A percentile compares a stretch with the other conserved stretches of the same genome.
phyloP scores from a whole-genome alignment of 2,797 vertebrate species.

The Micropoecilia bifurca region DNA sequence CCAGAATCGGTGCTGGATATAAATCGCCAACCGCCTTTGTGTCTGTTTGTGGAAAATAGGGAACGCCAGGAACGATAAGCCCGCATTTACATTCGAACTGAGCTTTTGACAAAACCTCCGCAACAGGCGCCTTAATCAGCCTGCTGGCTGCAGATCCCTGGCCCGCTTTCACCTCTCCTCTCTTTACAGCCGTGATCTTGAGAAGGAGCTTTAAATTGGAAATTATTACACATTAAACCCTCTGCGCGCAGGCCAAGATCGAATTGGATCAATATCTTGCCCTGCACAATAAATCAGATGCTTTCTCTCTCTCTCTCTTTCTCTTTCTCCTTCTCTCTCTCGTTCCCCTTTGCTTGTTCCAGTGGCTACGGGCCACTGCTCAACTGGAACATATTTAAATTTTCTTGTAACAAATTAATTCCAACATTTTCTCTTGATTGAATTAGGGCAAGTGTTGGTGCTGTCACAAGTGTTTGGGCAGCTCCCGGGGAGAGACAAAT shows the following conservation, averaged over 20 bases:
- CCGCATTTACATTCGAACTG: constrained; percentile 96
- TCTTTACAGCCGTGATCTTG: constrained; percentile 96
- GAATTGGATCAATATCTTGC: constrained; percentile 99
- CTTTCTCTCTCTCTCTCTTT: constrained; percentile 66
- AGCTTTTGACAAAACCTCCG: constrained; percentile 95
- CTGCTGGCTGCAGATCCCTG: constrained; percentile 71
- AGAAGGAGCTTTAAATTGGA: constrained; percentile 99
- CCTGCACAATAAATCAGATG: constrained; percentile 98
- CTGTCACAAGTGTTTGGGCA: constrained; percentile 98
- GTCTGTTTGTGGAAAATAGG: constrained; percentile 89
- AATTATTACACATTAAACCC: constrained; percentile 99
- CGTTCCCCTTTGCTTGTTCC: constrained; percentile 52
- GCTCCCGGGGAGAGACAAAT: constrained; percentile 99
- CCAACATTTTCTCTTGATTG: constrained; percentile 99
- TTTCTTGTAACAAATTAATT: constrained; percentile 99
- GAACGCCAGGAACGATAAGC: constrained; percentile 93
- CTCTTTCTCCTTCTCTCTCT: constrained; percentile 48
- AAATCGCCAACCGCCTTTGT: constrained; percentile 71
- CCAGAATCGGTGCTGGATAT: constrained; percentile 10
- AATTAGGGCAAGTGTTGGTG: constrained; percentile 99
- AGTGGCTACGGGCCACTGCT: constrained; percentile 92
- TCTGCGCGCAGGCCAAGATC: constrained; percentile 90
- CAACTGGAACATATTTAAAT: constrained; percentile 98
- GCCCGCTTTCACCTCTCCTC: constrained; percentile 78
- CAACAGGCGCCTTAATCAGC: constrained; percentile 96